Conservation (phyloP, 2,888 invertebrate genomes). For the Drosophila flavopinicola region DNA sequence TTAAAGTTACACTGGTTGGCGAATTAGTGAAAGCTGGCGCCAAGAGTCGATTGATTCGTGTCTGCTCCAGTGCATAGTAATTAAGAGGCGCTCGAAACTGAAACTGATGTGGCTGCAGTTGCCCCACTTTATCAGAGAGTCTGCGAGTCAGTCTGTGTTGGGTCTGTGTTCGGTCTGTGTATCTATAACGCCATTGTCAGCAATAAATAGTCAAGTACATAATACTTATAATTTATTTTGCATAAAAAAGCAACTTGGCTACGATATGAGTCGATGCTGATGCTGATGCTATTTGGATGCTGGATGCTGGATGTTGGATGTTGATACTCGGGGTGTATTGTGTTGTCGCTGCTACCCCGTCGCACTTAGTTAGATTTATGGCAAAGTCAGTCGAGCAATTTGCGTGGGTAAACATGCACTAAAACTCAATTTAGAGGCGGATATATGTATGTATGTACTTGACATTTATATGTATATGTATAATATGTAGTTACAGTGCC, state of each 20-base stretch:
- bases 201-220: constrained; percentile 78
- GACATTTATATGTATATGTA: constrained; percentile 4
- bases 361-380: constrained; percentile 78
- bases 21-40: constrained; percentile 52
- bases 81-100: constrained; percentile 66
- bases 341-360: constrained; percentile 18
- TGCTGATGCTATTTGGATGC: constrained; percentile 11
- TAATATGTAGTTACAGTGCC: constrained; percentile 47
- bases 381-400: constrained; percentile 81
- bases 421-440: constrained; percentile 79
- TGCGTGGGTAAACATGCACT: constrained; percentile 84
- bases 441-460: constrained; percentile 56
- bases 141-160: constrained; percentile 1
- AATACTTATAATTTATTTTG: constrained; percentile 78
- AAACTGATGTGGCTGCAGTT: constrained; percentile 50
- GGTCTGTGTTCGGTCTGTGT: constrained; percentile 15
- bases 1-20: constrained; percentile 17
- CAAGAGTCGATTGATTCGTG: constrained; percentile 54
- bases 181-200: constrained; percentile 59
- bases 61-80: constrained; percentile 46
- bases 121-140: constrained; percentile 46
- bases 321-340: constrained; percentile 17
- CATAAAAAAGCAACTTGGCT: constrained; percentile 59
- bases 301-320: constrained; percentile 25
- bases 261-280: constrained; percentile 33